Conservation (phyloP, 1,140 invertebrate species). For the Pogonomyrmex californicus region DNA sequence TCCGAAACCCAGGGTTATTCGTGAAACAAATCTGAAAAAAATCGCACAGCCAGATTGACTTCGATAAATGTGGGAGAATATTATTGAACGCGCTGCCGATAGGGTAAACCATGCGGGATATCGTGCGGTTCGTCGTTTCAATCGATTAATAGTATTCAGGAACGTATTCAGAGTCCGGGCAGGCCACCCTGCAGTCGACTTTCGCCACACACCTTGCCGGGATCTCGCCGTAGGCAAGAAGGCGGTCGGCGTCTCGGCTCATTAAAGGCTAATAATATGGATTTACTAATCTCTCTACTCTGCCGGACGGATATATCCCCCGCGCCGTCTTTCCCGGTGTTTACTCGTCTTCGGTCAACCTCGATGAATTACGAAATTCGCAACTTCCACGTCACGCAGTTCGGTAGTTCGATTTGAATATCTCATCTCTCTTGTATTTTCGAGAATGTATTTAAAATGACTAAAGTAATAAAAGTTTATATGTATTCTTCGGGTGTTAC, state of each 20-base stretch:
- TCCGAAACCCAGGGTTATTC: not conserved
- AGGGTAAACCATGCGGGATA: conserved; percentile 32
- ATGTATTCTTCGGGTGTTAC: not conserved
- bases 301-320: conserved; percentile 60
- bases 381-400: not conserved
- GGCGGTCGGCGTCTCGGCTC: conserved; percentile 81
- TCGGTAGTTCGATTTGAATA: not conserved
- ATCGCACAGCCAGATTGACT: not conserved
- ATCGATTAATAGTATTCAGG: conserved; percentile 78
- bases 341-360: conserved; percentile 17
- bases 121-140: conserved; percentile 64
- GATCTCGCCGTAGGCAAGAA: conserved; percentile 79
- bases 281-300: conserved; percentile 82
- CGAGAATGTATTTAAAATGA: not conserved
- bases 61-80: not conserved
- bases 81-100: conserved; percentile 15
- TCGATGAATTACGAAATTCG: conserved; percentile 38
- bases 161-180: conserved; percentile 71
- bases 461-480: not conserved
- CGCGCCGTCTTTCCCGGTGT: conserved; percentile 37
- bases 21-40: not conserved
- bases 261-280: conserved; percentile 85
- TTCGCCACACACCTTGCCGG: conserved; percentile 81
- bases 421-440: not conserved
- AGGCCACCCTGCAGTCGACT: conserved; percentile 80